Base-by-base conservation (phyloP, 2,888 invertebrate species). In the Muschampia plurimacula region DNA sequence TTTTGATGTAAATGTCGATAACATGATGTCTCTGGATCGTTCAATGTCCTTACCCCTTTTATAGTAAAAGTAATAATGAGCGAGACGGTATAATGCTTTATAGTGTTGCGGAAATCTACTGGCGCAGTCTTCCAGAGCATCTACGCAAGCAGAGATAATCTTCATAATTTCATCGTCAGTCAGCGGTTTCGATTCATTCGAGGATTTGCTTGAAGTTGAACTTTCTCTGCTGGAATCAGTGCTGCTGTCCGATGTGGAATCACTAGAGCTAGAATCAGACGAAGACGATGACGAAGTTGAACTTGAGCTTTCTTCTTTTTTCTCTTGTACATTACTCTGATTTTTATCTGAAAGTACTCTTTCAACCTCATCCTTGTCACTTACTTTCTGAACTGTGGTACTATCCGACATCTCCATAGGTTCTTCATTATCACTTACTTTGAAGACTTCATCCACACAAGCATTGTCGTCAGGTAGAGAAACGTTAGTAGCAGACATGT, bases 51-150 rank as follows among this genome's bases (percentile, higher is more conserved):
- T 96, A 62, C 96, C 95, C 72, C 95, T 95, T 83, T 96, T 96
- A 67, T 96, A 96, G 80, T 96, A 96, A 84, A 97, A 97, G 87
- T 97, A 98, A 82, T 97, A 96, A 86, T 98, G 96, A 1, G 98
- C 97, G 67, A 99, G 91, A 77, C 98, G 96, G 88, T 98, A 99
- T 69, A 98, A 95, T 0, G 98, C 97, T 91, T 99, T 99, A 87
- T 98, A 99, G 89, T 99, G 98, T 80, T 98, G 97, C 0, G 98
- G 97, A 86, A 98, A 98, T 64, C 99, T 95, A 65, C 96, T 95
- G 8, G 98, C 96, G 83, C 99, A 99, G 82, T 98, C 96, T 89
- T 97, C 97, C 77, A 99, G 90, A 44, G 98, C 98, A 82, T 95
- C 95, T 15, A 98, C 89, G 83, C 98, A 98, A 55, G 95, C 95